Evolutionary conservation across 2,888 invertebrate genomes (phyloP), one percentile per base, ranked within the genome.

Genomic region (Reticulitermes lucifugus): DNA sequence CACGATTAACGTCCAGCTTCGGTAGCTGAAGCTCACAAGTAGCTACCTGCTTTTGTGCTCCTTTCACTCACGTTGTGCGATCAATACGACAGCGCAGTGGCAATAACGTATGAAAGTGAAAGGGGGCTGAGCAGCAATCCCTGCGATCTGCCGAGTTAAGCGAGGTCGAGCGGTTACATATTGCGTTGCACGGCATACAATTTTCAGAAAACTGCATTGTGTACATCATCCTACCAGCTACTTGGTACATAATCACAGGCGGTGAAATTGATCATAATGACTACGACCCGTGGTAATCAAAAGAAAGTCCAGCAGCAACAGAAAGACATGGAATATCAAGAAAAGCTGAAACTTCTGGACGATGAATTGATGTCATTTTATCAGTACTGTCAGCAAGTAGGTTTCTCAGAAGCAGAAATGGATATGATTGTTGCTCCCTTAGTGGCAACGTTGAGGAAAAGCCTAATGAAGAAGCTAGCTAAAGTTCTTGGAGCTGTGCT

Each of bases 401-500:
- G 94, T 2, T 94, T 95, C 89, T 93, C 93, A 85, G 93, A 94
- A 85, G 93, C 94, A 87, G 95, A 95, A 89, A 94, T 95, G 93
- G 93, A 93, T 88, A 91, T 93, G 83, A 94, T 95, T 87, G 94
- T 94, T 89, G 93, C 93, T 70, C 95, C 95, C 9, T 90, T 95
- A 88, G 93, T 93, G 10, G 92, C 92, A 84, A 92, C 93, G 10
- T 93, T 94, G 89, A 91, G 93, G 84, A 93, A 93, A 88, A 93
- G 93, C 21, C 92, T 92, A 88, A 90, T 93, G 81, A 93, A 93
- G 89, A 91, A 93, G 87, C 92, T 93, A 90, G 92, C 93, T 51
- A 92, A 93, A 87, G 90, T 92, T 51, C 90, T 91, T 18, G 86
- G 85, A 25, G 79, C 87, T 35, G 88, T 93, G 59, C 90, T 93